These are phyloP conservation scores for Glyphotaelius pellucidus DNA, from an alignment of 2,888 invertebrate species.

Conservation along the genomic window DNA sequence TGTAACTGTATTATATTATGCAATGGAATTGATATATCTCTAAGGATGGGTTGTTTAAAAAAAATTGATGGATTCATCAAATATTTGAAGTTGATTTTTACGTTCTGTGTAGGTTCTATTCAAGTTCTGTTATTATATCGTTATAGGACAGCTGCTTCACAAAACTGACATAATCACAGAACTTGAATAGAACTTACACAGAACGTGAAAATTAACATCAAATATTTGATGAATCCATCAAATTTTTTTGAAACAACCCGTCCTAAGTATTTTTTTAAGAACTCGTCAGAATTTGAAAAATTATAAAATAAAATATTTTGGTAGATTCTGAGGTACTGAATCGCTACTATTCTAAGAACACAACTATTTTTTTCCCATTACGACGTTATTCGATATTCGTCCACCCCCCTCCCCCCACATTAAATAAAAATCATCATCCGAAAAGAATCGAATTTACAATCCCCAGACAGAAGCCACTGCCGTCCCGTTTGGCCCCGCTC, in stretches of 20 bases:
- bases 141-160: no score
- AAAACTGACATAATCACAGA: no score
- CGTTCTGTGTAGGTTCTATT: no score
- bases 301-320: background rate
- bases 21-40: background rate
- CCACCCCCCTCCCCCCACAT: slow-evolving; percentile 53
- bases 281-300: background rate
- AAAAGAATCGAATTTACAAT: slow-evolving; percentile 66
- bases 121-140: no score
- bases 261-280: no score
- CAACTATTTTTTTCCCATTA: slow-evolving; percentile 59
- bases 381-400: slow-evolving; percentile 62
- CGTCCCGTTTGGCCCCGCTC: slow-evolving; percentile 13
- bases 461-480: slow-evolving; percentile 58
- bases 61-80: no score
- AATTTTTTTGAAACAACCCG: no score
- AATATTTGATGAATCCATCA: no score
- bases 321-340: background rate
- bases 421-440: slow-evolving; percentile 67
- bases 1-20: background rate
- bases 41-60: no score
- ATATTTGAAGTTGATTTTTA: no score
- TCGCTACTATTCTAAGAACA: background rate
- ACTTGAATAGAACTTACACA: no score
- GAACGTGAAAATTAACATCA: no score